Evolutionary conservation across 2,888 invertebrate genomes (phyloP), one percentile per base, ranked within the genome.

Genomic region (Auanema sp.): DNA sequence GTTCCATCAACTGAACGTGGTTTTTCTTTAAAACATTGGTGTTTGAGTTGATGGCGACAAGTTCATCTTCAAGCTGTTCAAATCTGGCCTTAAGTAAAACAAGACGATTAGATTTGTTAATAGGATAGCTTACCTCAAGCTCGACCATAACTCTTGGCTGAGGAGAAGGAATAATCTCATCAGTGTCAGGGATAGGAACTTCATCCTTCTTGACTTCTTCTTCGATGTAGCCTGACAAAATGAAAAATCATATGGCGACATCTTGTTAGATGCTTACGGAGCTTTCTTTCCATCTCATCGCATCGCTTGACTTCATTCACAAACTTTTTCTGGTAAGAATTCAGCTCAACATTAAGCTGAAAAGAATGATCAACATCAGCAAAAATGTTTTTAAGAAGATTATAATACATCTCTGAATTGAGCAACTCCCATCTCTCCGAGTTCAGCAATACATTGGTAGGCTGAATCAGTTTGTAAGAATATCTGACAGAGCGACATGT

Each of bases 401-500:
- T 57, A 50, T 54, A 66, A 53, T 24, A 79, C 76, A 68, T 81
- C 81, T 47, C 74, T 65, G 68, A 81, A 81, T 64, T 81, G 77
- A 54, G 76, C 79, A 24, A 80, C 23, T 16, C 79, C 79, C 14
- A 75, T 65, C 56, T 81, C 81, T 57, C 81, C 81, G 23, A 81
- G 58, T 58, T 80, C 77, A 16, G 81, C 77, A 33, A 81, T 76
- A 64, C 78, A 77, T 51, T 70, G 71, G 62, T 80, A 81, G 10
- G 81, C 81, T 11, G 79, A 72, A 58, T 81, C 81, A n/a, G 81
- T 68, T 69, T 81, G 81, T 60, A 80, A 70, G 71, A 80, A 80
- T 50, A 81, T 60, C 66, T 81, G 81, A 69, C 78, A 81, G 64
- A 80, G 68, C 58, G 73, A 75, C 80, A 80, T 80, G 65, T 67